Base-by-base conservation (phyloP, 2,888 invertebrate species). In the Noctua pronuba region DNA sequence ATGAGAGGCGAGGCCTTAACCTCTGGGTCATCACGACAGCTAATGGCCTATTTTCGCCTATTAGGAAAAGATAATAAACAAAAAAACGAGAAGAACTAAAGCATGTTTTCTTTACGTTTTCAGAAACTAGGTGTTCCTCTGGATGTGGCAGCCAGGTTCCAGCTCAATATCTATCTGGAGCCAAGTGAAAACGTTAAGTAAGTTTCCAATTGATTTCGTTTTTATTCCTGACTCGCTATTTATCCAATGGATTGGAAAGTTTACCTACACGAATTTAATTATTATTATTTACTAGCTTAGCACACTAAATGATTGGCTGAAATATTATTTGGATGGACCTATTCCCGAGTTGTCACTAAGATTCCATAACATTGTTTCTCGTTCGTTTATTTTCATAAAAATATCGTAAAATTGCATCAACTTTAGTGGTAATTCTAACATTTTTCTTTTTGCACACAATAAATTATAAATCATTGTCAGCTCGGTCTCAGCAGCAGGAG, bases 91-190 rank as follows among this genome's bases (percentile, higher is more conserved):
- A n/a, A 21, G 7, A n/a, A 18, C 21, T 35, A 38, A n/a, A 28
- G 2, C 13, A 35, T 52, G 6, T 31, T n/a, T n/a, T 73, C 75
- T 73, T 86, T 85, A 77, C 86, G 77, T 92, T 97, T 95, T 31
- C 94, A 98, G 98, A 97, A 96, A 86, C 97, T 98, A 1, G 98
- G 98, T 3, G 97, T 98, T 24, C 98, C 98, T 0, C 89, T 99
- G 18, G 97, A 98, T 81, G 98, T 98, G 0, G 97, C 97, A 0
- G 98, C 98, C 0, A 97, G 98, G 84, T 97, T 99, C 72, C 99
- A 99, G 94, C 96, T 98, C 73, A 99, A 99, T 92, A 97, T 99
- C 83, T 96, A 97, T 67, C 93, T 98, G 7, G 97, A 98, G 79
- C 97, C 98, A 1, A 97, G 97, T 77, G 92, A 96, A 7, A 95